Evolutionary conservation across 2,888 invertebrate species (phyloP), one percentile per base, ranked within the genome.

Genomic region (Oasisia sp.): DNA sequence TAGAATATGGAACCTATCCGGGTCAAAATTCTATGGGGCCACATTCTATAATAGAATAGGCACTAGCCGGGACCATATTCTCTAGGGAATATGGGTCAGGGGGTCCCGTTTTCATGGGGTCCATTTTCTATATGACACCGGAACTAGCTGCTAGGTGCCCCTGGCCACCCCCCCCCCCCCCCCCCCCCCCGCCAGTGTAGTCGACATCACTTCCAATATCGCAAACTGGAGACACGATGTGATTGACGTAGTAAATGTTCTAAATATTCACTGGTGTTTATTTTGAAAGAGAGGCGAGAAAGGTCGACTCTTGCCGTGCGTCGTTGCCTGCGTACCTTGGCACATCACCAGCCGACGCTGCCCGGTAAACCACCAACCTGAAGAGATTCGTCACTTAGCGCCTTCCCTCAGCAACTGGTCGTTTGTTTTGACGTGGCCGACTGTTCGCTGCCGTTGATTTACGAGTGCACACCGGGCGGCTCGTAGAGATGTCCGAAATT

Each of bases 401-500:
- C 27, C 74, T 74, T 74, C 74, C 19, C 1, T 74, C 74, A 74
- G 74, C 74, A 74, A 74, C 27, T 74, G n/a, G 74, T 74, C 74
- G 74, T 74, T 74, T 74, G 74, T 74, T 74, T 74, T 74, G 74
- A 74, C 74, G 5, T 74, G 7, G 74, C 74, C n/a, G 74, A 74
- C 74, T 74, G 74, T 74, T 74, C 27, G 27, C 74, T n/a, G 27
- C 74, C n/a, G 74, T 74, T 74, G 74, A 74, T 74, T 74, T 74
- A 74, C 74, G 74, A 74, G 14, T 74, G 74, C 74, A 74, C 27
- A 74, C 27, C 74, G 74, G n/a, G 27, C 74, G 74, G 27, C 74
- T 74, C 74, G 74, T 74, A 89, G n/a, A 89, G 74, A 89, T 89
- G 44, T 58, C 32, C 45, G 89, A 92, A 91, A 90, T 91, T 44